Base-by-base conservation (phyloP, 1,140 invertebrate species). In the Scaptomyza montana region DNA sequence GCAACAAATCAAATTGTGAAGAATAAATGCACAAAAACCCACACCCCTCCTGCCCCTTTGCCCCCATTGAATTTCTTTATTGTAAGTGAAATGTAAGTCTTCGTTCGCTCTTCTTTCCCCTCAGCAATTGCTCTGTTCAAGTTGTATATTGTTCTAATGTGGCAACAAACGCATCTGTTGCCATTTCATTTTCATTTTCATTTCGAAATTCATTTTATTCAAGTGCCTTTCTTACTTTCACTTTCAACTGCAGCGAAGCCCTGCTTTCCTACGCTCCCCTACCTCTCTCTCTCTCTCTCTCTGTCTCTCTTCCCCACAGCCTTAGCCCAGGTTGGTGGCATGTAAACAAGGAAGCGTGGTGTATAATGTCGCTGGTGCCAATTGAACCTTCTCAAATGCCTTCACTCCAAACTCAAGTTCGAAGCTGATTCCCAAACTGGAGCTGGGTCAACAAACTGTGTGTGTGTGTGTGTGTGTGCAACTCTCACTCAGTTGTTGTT, bases 351-450 rank as follows among this genome's bases (percentile, higher is more conserved):
- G 68, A 74, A 77, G 70, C 81, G 65, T 89, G 79, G 76, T 89
- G 76, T 79, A 82, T 77, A 87, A 71, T 87, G 75, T 87, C 84
- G 76, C 84, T 82, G 84, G 62, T 82, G 84, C 76, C 79, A 89
- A 89, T 89, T 74, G 82, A 86, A 72, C 47, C 71, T 69, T 78
- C 74, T 53, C 69, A 61, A 73, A 73, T 67, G 70, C 63, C 55
- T 61, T 60, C 56, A 30, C 54, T 36, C 10, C 6, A 5, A 39
- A 16, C 51, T 39, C 30, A 19, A 54, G 16, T 30, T 53, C 25
- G 55, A 10, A 49, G 13, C 19, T 36, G 56, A 30, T 47, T 10
- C 56, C n/a, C 39, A 10, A 46, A 6, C 39, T 62, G 67, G 30
- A 54, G 51, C 67, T 81, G 75, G 82, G 82, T 87, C 82, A 86